phyloP scores from a whole-genome alignment of 2,113 vertebrate species.

The Falco punctatus region DNA sequence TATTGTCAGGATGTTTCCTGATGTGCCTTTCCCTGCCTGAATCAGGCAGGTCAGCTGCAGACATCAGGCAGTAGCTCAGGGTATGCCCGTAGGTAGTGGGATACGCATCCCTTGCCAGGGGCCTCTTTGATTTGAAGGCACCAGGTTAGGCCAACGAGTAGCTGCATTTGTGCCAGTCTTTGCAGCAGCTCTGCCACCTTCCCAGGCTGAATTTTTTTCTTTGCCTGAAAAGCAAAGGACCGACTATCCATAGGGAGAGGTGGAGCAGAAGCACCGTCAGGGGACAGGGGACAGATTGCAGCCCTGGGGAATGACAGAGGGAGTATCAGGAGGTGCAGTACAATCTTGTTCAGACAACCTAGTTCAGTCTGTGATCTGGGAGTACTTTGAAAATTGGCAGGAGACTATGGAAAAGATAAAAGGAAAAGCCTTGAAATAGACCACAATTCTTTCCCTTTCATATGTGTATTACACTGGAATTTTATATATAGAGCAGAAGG shows the following conservation, averaged over 20 bases:
- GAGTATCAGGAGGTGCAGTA: not conserved
- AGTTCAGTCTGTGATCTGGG: not conserved
- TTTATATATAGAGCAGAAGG: not conserved
- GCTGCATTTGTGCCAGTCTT: not conserved
- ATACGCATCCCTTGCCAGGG: rapidly evolving
- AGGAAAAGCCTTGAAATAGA: slow-evolving; percentile 52
- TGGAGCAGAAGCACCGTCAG: not conserved
- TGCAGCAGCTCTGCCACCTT: not conserved
- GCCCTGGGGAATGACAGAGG: not conserved
- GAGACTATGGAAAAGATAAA: slow-evolving; percentile 20
- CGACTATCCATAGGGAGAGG: rapidly evolving
- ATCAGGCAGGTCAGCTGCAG: not conserved
- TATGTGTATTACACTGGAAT: slow-evolving; percentile 14
- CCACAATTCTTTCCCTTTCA: slow-evolving; percentile 31
- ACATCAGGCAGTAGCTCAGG: not conserved
- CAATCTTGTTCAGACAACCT: not conserved
- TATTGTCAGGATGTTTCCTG: not conserved
- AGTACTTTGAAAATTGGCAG: slow-evolving; percentile 51
- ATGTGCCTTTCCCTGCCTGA: not conserved
- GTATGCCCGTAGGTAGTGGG: not conserved
- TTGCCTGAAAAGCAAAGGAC: not conserved
- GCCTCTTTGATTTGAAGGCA: not conserved
- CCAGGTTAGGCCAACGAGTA: not conserved
- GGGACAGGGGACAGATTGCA: not conserved
- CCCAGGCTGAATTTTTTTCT: not conserved